Base-by-base conservation (phyloP, 2,888 invertebrate genomes). In the Thereva unica region DNA sequence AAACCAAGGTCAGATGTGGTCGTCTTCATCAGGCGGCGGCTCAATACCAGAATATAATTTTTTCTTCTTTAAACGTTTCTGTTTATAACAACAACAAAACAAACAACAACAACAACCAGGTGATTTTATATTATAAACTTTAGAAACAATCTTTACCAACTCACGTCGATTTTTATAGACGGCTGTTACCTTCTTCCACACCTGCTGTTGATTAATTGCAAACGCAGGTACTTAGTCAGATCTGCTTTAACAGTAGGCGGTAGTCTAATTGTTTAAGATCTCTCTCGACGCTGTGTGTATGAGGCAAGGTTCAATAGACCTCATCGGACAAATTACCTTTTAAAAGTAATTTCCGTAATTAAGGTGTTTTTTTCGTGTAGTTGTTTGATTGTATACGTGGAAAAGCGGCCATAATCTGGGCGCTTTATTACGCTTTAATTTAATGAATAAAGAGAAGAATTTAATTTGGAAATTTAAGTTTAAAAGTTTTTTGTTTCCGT, bases 281-380 rank as follows among this genome's bases (percentile, higher is more conserved):
- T 35, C 10, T 10, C 5, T 57, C n/a, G n/a, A 9, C n/a, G 34
- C 37, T 34, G 34, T 7, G 23, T n/a, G 34, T 23, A 5, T n/a
- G n/a, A n/a, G 3, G 37, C 52, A 35, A 3, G 34, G 42, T 23
- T 42, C 12, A 35, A 12, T 23, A 44, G 6, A 9, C 57, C 45
- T 12, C n/a, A 23, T 23, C 37, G 37, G 57, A 57, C 34, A 57
- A 57, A 57, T 57, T 44, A 57, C 45, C 40, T 44, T 23, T 52
- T 52, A 44, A n/a, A 45, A 57, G 57, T 57, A 40, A 57, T 57
- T 57, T 57, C 57, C 44, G 57, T 57, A 57, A 57, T 57, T 57
- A 57, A 45, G 10, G 45, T 34, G n/a, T 45, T 37, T 57, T 23
- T 10, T 35, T 9, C 45, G 45, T 45, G 44, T 57, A 5, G 45